Evolutionary conservation across 2,113 vertebrate genomes (phyloP), one percentile per base, ranked within the genome.

Genomic region (Rattus rattus): DNA sequence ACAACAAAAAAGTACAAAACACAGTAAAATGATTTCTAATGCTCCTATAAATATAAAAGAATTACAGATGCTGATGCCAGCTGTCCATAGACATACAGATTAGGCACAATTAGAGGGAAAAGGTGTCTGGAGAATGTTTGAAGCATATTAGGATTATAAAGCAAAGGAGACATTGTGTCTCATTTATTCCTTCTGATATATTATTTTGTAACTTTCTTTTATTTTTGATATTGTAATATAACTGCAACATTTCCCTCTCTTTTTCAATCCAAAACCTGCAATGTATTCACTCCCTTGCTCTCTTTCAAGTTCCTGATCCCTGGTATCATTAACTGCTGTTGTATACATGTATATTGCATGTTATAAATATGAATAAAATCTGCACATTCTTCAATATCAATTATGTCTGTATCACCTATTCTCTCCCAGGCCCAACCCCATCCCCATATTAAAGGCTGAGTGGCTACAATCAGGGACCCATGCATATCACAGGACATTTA

Each of bases 401-500:
- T 36, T 81, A 3, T 87, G 79, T 72, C 47, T 90, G n/a, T 8
- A 92, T 93, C 63, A 6, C 9, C 39, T 91, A 3, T 84, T 67
- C 28, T 91, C 61, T 24, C 65, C 47, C 19, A 2, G n/a, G 16
- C 14, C 20, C 81, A 90, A 75, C 2, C 26, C 17, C 85, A 69
- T 6, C 2, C 26, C 17, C 85, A 69, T 7, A 95, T 84, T 84
- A 92, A 94, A 12, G 17, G 56, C 33, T 96, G 81, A 94, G 67
- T 30, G 84, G 81, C 65, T 61, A 43, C 2, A 90, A 28, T 88
- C 30, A 90, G 26, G 91, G 67, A 90, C 70, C 84, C 87, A 90
- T 95, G 65, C 93, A 70, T 52, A 95, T 93, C 95, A 96, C 84
- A 94, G 33, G 61, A 49, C 72, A 59, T 93, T 95, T 92, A 92